A percentile compares a stretch with the other conserved stretches of the same genome.
Evolutionary conservation across 2,113 vertebrate genomes (phyloP).

Genomic region (Poecilia latipinna): DNA sequence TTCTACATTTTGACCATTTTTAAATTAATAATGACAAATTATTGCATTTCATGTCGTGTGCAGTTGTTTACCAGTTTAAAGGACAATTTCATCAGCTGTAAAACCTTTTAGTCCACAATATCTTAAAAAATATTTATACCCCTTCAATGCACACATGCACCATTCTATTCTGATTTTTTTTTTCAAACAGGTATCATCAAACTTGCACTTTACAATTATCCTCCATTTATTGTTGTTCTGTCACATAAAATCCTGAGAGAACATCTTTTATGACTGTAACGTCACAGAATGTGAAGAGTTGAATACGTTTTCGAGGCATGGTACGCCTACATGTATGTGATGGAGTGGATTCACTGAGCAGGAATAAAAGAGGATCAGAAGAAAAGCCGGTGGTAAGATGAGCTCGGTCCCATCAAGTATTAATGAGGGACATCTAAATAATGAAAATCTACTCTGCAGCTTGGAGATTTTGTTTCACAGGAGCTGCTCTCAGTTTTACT

Average conservation of each 20-base stretch:
- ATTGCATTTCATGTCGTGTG: background rate
- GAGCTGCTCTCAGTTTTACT: constrained; percentile 1
- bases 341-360: constrained; percentile 33
- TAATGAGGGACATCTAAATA: constrained; percentile 72
- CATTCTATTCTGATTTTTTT: background rate
- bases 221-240: background rate
- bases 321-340: background rate
- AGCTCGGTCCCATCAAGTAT: constrained; percentile 72
- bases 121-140: background rate
- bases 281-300: background rate
- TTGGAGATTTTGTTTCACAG: constrained; percentile 54
- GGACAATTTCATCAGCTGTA: background rate
- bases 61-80: background rate
- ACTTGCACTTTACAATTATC: background rate
- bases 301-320: background rate
- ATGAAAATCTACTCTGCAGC: constrained; percentile 60
- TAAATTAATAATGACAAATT: background rate
- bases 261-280: background rate
- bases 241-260: background rate
- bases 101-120: background rate
- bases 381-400: constrained; percentile 54
- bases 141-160: background rate
- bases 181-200: background rate
- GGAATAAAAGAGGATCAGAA: background rate
- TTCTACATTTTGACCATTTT: background rate